Base-by-base conservation (phyloP, 2,113 vertebrate species). In the Cyprinodon tularosa region DNA sequence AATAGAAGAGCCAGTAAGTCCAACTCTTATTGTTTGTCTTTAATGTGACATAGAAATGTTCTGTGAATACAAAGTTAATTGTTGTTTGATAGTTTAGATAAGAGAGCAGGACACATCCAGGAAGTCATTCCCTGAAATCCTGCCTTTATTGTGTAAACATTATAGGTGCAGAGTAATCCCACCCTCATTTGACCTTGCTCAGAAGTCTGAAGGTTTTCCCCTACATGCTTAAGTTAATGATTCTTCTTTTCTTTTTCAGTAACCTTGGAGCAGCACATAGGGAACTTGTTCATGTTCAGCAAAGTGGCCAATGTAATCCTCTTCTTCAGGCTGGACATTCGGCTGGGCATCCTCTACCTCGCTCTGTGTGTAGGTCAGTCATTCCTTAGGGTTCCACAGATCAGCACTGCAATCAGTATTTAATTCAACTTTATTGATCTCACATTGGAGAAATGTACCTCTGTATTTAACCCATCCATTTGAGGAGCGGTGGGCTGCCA, bases 261-360 rank as follows among this genome's bases (percentile, higher is more conserved):
- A 87, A 97, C 96, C 0, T 90, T 98, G 94, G 97, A 99, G 86
- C 97, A 99, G 80, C 97, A 99, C 62, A 74, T 98, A 0, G 97
- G 97, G 29, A 99, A 99, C 77, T 90, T 99, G 77, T 98, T 99
- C 91, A 95, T 98, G 94, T 99, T 99, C 90, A 99, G 97, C 82
- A 99, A 99, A 90, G 97, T 98, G 74, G 97, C 97, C 29, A 99
- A 98, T 0, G 90, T 92, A 29, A 97, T 99, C 88, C 94, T 99
- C 66, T 99, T 99, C 93, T 99, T 99, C 92, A 95, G 98, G 60
- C 93, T 99, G 39, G 98, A 99, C 84, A 89, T 99, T 20, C 95
- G 97, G 53, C 95, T 99, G 74, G 98, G 98, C 22, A 94, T 99
- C 67, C 93, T 99, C 45, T 99, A 98, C 83, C 82, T 98, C 53